phyloP scores from a whole-genome alignment of 2,888 invertebrate species.

The Belgica antarctica region DNA sequence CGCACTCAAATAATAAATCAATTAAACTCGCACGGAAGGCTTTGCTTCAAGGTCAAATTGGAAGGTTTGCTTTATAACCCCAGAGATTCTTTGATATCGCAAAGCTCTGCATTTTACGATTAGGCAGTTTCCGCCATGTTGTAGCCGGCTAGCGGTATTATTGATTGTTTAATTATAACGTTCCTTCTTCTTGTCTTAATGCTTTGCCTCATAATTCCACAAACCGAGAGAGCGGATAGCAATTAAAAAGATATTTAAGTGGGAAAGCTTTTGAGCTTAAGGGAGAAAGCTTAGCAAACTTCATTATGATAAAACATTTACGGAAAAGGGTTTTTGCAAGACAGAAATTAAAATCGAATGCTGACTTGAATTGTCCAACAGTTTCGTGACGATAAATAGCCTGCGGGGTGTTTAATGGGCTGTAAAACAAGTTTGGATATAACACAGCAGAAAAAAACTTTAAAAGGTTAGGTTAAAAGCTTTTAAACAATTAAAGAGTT shows the following conservation, averaged over 20 bases:
- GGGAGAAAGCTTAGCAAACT: neutral
- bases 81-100: neutral
- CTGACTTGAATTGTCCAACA: neutral
- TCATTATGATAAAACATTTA: constrained; percentile 15
- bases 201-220: neutral
- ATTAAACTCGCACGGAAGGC: neutral
- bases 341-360: neutral
- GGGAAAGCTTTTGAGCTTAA: neutral
- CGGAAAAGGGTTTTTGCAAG: constrained; percentile 7
- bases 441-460: too few species aligned
- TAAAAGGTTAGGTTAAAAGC: too few species aligned
- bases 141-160: neutral
- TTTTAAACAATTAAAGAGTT: too few species aligned
- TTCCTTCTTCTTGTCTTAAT: neutral
- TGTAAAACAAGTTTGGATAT: too few species aligned
- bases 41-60: neutral
- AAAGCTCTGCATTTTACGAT: neutral
- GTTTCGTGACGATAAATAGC: too few species aligned
- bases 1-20: neutral
- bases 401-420: too few species aligned
- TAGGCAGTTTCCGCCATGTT: neutral
- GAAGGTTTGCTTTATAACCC: neutral
- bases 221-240: neutral
- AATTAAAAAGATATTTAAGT: constrained; percentile 28
- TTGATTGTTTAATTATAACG: neutral